phyloP scores from a whole-genome alignment of 30 jellyfish, hydroid and myxozoan genomes.

The Catostylus mosaicus region DNA sequence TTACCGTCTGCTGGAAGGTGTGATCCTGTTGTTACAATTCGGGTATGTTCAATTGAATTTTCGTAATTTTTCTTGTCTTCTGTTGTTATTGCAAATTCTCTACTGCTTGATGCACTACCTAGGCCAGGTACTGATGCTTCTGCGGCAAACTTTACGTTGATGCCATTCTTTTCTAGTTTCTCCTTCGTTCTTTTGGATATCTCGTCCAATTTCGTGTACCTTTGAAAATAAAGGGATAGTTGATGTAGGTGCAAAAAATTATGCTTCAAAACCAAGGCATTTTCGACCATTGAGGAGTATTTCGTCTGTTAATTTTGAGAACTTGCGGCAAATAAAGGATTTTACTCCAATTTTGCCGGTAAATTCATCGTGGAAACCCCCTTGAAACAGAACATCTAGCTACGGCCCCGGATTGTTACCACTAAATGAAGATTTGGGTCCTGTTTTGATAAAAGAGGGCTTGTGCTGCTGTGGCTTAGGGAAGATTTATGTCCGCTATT shows the following conservation, averaged over 20 bases:
- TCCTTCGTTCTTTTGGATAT: slow-evolving; percentile 45
- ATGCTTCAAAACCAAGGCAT: background rate
- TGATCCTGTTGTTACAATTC: slow-evolving; percentile 39
- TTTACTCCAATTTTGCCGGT: too few species aligned
- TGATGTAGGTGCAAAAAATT: background rate
- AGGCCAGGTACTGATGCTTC: slow-evolving; percentile 19
- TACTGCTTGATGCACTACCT: slow-evolving; percentile 1
- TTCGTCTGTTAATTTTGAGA: background rate
- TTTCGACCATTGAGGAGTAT: too few species aligned
- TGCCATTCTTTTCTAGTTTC: slow-evolving; percentile 40
- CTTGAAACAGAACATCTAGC: too few species aligned
- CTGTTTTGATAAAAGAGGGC: too few species aligned
- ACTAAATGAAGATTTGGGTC: too few species aligned
- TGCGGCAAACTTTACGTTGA: slow-evolving; percentile 36
- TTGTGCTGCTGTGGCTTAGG: too few species aligned
- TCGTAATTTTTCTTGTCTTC: too few species aligned
- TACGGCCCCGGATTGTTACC: too few species aligned
- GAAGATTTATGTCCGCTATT: too few species aligned
- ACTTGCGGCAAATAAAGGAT: too few species aligned
- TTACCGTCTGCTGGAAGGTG: slow-evolving; percentile 49
- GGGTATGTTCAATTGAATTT: slow-evolving; percentile 8
- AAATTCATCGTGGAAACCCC: too few species aligned
- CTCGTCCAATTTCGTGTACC: slow-evolving; percentile 48
- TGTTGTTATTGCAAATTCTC: slow-evolving; percentile 1
- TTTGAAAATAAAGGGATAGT: background rate